Base-by-base conservation (phyloP, 2,888 invertebrate genomes). In the Ectropis crepuscularia region DNA sequence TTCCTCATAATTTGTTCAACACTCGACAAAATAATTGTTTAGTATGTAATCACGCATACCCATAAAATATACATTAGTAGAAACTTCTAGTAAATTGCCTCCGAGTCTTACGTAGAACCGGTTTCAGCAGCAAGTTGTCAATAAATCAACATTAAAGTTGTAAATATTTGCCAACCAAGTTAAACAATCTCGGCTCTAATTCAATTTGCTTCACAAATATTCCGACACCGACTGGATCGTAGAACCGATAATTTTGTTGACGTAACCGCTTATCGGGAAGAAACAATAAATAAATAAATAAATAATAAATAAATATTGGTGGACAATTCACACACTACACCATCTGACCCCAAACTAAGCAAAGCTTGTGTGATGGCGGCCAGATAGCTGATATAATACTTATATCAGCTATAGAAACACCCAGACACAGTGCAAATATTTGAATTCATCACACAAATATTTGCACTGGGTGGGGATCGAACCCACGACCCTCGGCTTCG, bases 121-220 rank as follows among this genome's bases (percentile, higher is more conserved):
- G 45, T 43, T 53, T 53, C 43, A 58, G 49, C 43, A 58, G 48
- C 38, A 49, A 59, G 36, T 54, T 48, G 63, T 54, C 55, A 67
- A 67, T 67, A 64, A 58, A 83, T 76, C 77, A 81, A 81, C 74
- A 79, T 74, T 78, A 74, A 76, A 76, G 74, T 75, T 64, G 74
- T 76, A 80, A 83, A 82, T 79, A 83, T 85, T 85, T 82, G 76
- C 77, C 72, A 76, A 79, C 73, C 68, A 82, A 82, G 85, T 84
- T 82, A 83, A 83, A 83, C 81, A 85, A 81, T 80, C 79, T 79
- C 72, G 72, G 65, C 74, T 76, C 72, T 81, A 80, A 86, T 86
- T 85, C 76, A 82, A 86, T 88, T 87, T 85, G 74, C 79, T 78
- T 60, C 50, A 79, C 81, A 86, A 86, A 85, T 79, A 83, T 76